Percentiles rank a stretch among this genome's conserved stretches.
These are phyloP conservation scores for Plectropomus leopardus DNA, from an alignment of 2,113 vertebrate genomes.

Conservation along the genomic window DNA sequence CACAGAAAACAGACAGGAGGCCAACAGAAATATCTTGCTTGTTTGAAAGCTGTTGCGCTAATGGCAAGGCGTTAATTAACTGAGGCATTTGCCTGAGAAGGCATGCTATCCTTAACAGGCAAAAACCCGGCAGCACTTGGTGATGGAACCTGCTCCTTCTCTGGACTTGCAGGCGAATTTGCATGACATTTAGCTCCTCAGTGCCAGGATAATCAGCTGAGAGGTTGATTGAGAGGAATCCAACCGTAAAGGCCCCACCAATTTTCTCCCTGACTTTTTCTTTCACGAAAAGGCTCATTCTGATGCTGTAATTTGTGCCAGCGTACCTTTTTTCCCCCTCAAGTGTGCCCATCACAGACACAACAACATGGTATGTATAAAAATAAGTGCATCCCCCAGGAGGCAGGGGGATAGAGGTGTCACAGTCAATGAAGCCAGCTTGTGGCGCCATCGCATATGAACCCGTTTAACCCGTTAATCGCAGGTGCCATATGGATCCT, in stretches of 20 bases:
- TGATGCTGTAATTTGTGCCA: conserved; percentile 60
- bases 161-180: conserved; percentile 65
- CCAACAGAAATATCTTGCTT: conserved; percentile 73
- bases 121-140: conserved; percentile 48
- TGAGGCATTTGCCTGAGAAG: conserved; percentile 70
- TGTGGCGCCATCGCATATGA: conserved; percentile 45
- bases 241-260: conserved; percentile 48
- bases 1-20: conserved; percentile 65
- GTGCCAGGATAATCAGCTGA: conserved; percentile 71
- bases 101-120: conserved; percentile 65
- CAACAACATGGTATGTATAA: conserved; percentile 67
- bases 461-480: conserved; percentile 69
- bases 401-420: conserved; percentile 71
- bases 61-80: conserved; percentile 77
- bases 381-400: conserved; percentile 65
- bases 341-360: conserved; percentile 57
- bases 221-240: conserved; percentile 73
- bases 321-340: conserved; percentile 50
- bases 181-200: conserved; percentile 69
- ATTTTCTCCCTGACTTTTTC: conserved; percentile 49
- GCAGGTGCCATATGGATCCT: conserved; percentile 71
- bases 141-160: conserved; percentile 64
- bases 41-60: conserved; percentile 77
- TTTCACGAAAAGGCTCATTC: conserved; percentile 62
- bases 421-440: conserved; percentile 69